A percentile compares a stretch with the other conserved stretches of the same genome.
These are phyloP conservation scores for Nixonia krombeini DNA, from an alignment of 1,140 invertebrate species.

Conservation along the genomic window DNA sequence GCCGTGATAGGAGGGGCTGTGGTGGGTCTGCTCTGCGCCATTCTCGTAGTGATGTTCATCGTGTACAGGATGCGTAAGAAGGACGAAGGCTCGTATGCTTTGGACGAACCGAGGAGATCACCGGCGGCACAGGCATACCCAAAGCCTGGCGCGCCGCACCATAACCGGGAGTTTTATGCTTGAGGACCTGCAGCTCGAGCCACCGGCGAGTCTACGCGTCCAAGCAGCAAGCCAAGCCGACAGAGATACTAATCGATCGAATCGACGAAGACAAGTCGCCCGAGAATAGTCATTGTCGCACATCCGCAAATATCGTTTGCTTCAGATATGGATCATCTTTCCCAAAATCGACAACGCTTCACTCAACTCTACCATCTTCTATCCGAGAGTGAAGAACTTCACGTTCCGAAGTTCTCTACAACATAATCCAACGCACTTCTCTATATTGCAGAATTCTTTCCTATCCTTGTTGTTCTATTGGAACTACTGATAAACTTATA, in stretches of 20 bases:
- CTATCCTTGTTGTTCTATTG: no score
- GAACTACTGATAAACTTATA: no score
- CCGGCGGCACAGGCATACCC: constrained; percentile 92
- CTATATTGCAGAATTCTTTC: no score
- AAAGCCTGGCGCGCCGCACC: constrained; percentile 79
- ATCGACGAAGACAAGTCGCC: constrained; percentile 5
- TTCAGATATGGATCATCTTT: no score
- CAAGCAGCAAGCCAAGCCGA: constrained; percentile 20
- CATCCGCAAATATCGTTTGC: not conserved
- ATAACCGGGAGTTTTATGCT: constrained; percentile 95
- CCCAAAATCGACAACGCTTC: no score
- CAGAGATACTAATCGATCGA: constrained; percentile 26
- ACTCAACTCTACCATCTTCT: no score
- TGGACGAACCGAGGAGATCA: constrained; percentile 96
- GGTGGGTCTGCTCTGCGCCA: constrained; percentile 95
- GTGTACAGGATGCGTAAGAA: constrained; percentile 99
- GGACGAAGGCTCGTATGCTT: constrained; percentile 98
- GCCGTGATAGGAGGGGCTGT: constrained; percentile 98
- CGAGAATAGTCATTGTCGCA: not conserved
- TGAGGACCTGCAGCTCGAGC: constrained; percentile 74
- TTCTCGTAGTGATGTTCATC: constrained; percentile 99
- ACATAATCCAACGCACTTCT: no score
- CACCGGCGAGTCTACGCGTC: constrained; percentile 47
- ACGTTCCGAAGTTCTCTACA: no score
- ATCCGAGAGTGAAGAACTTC: no score